These are phyloP conservation scores for Morus bassanus DNA, from an alignment of 2,797 vertebrate genomes.

Conservation along the genomic window DNA sequence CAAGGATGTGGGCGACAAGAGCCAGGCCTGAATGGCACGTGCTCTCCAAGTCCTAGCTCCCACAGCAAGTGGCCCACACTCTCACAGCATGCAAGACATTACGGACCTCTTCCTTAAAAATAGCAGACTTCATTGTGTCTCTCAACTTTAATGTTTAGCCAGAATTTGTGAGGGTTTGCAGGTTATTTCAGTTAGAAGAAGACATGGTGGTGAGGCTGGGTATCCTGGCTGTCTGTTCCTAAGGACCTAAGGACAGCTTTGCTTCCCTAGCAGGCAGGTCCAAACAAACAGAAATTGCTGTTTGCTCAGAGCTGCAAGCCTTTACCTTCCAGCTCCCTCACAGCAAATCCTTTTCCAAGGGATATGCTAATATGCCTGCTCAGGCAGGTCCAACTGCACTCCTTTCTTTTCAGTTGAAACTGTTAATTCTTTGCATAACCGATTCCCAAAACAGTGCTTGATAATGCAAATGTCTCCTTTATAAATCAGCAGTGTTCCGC, in stretches of 20 bases:
- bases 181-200: not conserved
- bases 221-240: rapidly evolving
- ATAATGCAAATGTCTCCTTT: slow-evolving; percentile 46
- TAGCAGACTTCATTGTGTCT: not conserved
- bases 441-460: not conserved
- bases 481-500: slow-evolving; percentile 27
- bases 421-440: slow-evolving; percentile 14
- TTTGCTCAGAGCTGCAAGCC: not conserved
- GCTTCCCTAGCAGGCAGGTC: not conserved
- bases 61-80: not conserved
- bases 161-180: not conserved
- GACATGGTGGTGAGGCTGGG: rapidly evolving
- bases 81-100: not conserved
- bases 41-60: not conserved
- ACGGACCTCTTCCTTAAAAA: not conserved
- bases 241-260: not conserved
- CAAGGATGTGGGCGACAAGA: rapidly evolving
- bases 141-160: not conserved
- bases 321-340: not conserved
- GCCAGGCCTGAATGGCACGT: not conserved
- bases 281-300: not conserved
- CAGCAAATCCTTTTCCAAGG: slow-evolving; percentile 7
- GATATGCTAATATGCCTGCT: slow-evolving; percentile 20
- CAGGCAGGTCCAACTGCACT: not conserved
- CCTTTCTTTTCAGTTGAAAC: slow-evolving; percentile 11